Conservation (phyloP, 2,113 vertebrate species). For the Aegotheles bennettii region DNA sequence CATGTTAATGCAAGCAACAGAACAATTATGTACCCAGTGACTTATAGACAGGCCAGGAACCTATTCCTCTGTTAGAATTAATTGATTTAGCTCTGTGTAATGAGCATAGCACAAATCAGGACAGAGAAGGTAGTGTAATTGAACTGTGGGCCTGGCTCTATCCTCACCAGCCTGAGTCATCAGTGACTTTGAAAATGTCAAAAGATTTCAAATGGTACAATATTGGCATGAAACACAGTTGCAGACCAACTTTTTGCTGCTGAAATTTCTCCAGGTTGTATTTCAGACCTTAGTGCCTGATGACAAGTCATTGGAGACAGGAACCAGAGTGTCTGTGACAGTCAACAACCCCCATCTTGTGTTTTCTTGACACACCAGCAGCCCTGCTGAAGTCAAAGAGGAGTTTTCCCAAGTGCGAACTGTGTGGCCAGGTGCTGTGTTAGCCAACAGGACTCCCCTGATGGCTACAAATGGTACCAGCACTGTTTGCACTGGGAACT, state of each 20-base stretch:
- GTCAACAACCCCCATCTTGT: not conserved
- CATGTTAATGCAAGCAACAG: conserved; percentile 64
- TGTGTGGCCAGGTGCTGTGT: not conserved
- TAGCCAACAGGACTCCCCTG: not conserved
- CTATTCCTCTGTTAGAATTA: conserved; percentile 49
- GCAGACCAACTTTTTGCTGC: not conserved
- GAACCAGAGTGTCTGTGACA: not conserved
- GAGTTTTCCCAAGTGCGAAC: not conserved
- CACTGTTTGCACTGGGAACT: rapidly evolving
- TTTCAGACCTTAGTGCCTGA: not conserved
- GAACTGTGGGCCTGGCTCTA: not conserved
- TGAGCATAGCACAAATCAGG: conserved; percentile 1
- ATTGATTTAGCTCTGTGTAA: conserved; percentile 63
- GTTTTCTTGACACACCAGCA: not conserved
- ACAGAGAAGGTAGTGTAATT: conserved; percentile 7
- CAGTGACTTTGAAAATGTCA: not conserved
- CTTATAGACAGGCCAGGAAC: conserved; percentile 48
- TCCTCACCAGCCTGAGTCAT: not conserved
- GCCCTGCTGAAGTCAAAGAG: not conserved
- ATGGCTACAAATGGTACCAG: not conserved
- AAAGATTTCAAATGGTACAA: not conserved
- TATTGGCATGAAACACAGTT: rapidly evolving
- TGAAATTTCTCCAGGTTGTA: not conserved
- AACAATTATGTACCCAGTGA: conserved; percentile 63
- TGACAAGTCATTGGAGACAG: not conserved